Conservation (phyloP, 2,888 invertebrate species). For the Galerucella calmariensis region DNA sequence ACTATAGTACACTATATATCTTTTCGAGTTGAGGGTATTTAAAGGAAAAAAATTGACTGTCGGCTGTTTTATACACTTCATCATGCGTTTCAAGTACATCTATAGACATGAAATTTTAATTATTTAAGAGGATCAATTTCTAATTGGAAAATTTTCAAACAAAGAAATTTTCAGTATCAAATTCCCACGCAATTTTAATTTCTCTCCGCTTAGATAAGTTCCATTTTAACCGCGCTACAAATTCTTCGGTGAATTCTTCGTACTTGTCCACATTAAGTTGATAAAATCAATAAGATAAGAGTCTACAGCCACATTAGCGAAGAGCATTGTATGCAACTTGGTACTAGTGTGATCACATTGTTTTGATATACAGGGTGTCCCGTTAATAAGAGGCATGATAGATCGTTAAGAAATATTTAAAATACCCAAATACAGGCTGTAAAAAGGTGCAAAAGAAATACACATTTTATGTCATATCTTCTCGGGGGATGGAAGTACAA, state of each 20-base stretch:
- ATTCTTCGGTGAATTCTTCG: not conserved
- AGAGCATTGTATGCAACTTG: constrained; percentile 20
- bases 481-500: too few relatives aligned
- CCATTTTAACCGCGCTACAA: too few relatives aligned
- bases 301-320: constrained; percentile 20
- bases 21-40: not conserved
- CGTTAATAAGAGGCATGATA: too few relatives aligned
- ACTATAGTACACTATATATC: not conserved
- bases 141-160: too few relatives aligned
- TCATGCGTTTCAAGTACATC: not conserved
- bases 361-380: not conserved
- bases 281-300: constrained; percentile 25
- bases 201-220: not conserved
- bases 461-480: too few relatives aligned
- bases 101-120: too few relatives aligned
- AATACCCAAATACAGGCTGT: too few relatives aligned
- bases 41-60: not conserved
- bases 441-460: too few relatives aligned
- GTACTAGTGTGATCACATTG: constrained; percentile 13
- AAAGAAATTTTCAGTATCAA: too few relatives aligned
- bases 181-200: too few relatives aligned
- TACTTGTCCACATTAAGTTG: constrained; percentile 21
- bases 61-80: not conserved
- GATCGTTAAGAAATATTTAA: too few relatives aligned
- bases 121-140: too few relatives aligned